Evolutionary conservation across 1,140 invertebrate genomes (phyloP), one percentile per base, ranked within the genome.

Genomic region (Camponotus floridanus): DNA sequence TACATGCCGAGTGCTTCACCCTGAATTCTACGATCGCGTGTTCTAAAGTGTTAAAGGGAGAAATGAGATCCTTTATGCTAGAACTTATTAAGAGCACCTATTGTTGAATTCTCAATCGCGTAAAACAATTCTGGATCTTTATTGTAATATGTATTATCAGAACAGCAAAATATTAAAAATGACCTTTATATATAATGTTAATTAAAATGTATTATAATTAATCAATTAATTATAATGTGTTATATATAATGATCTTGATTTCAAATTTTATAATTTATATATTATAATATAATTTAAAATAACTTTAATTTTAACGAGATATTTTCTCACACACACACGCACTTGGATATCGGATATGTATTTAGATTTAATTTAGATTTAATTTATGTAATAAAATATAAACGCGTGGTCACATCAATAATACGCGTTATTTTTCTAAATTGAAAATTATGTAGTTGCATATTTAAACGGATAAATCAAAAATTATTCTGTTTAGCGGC

Each of bases 401-500:
- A 48, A 48, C 13, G 45, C 13, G 45, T 15, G 4, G 2, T 2
- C 9, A 33, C 0, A 26, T 26, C 26, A 26, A 71, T 71, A 33
- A 68, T 7, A n/a, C n/a, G 4, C 2, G 2, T 26, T 68, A 59
- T 79, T 68, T 76, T 87, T 73, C 74, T 71, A 33, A 51, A 51
- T 21, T 74, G 48, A 74, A 7, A 55, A 67, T 64, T 42, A 4
- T 8, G 62, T 80, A 78, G 39, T 48, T 21, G 73, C 65, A 33
- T 76, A 85, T 78, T 88, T 59, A 39, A 7, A 88, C 45, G 6
- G 67, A 67, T 62, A 68, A 85, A 31, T 79, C 57, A 65, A 79
- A 59, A 83, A 86, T 45, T n/a, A 2, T 74, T 83, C 31, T 59
- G 21, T 73, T 73, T 61, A 83, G 79, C 7, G 95, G 94, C 31